phyloP scores from a whole-genome alignment of 2,888 invertebrate species.

The Nephrotoma guestfalica region DNA sequence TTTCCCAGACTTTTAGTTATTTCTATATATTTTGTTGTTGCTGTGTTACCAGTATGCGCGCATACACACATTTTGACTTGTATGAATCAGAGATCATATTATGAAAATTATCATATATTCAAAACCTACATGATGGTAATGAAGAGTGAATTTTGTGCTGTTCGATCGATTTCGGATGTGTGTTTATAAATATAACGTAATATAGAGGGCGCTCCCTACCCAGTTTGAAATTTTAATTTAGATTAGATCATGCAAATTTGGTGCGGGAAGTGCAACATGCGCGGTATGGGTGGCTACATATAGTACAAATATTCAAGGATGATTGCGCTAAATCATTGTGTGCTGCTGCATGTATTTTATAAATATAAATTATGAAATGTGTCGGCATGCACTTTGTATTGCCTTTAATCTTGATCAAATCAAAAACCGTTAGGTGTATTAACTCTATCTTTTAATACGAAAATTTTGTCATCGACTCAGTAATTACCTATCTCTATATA shows the following conservation, averaged over 20 bases:
- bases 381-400: neutral
- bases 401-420: neutral
- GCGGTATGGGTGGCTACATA: neutral
- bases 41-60: neutral
- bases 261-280: neutral
- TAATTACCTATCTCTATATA: neutral
- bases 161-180: neutral
- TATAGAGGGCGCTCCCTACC: neutral
- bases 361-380: neutral
- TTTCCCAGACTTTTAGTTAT: neutral
- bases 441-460: neutral
- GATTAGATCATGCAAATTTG: neutral
- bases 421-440: neutral
- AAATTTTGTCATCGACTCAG: neutral
- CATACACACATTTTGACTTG: neutral
- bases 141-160: neutral
- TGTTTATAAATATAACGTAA: neutral
- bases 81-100: neutral
- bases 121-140: neutral
- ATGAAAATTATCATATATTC: neutral
- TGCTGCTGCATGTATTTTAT: neutral
- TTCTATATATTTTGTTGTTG: neutral
- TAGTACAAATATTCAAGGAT: neutral
- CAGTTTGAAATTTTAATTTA: neutral
- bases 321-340: neutral